Evolutionary conservation across 2,888 invertebrate species (phyloP), one percentile per base, ranked within the genome.

Genomic region (Idaea aversata): DNA sequence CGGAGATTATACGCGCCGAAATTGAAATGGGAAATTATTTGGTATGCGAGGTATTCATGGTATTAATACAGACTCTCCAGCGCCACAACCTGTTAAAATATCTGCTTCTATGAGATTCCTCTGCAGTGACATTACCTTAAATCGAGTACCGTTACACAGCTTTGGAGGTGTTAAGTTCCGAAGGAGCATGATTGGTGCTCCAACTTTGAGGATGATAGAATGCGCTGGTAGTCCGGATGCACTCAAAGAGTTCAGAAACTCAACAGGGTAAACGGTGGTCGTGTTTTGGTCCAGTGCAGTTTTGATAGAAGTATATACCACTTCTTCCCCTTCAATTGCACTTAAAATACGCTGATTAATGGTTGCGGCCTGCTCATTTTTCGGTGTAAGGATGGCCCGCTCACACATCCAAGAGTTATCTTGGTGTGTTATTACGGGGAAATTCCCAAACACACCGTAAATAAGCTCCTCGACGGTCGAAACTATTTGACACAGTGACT

Each of bases 1-100:
- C 59, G 61, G 85, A 84, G 84, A 80, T 62, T 87, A 83, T 10
- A 88, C 83, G 61, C 59, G 38, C 60, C 63, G 71, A 34, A 62
- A 65, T 10, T 47, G 61, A 34, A 59, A 57, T 15, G 62, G 66
- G 58, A 61, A 63, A 34, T 67, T 61, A 47, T 38, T 62, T 1
- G 62, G 64, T 57, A 57, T 57, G 5, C 5, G 13, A 4, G 57
- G 57, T 13, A 57, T 57, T 4, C 61, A 34, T 47, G 64, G 64
- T 4, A 64, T 64, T 5, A 64, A 34, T 15, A 64, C 64, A 25
- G 59, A n/a, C 5, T 5, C 5, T 57, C 13, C 57, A 13, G 13
- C 15, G 13, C 15, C 57, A n/a, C 15, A 2, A 58, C 59, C 5
- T 64, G 7, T 38, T 25, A 35, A 3, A 68, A 57, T 15, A 47